Evolutionary conservation across 2,888 invertebrate species (phyloP).

Genomic region (Ichneumon xanthorius): DNA sequence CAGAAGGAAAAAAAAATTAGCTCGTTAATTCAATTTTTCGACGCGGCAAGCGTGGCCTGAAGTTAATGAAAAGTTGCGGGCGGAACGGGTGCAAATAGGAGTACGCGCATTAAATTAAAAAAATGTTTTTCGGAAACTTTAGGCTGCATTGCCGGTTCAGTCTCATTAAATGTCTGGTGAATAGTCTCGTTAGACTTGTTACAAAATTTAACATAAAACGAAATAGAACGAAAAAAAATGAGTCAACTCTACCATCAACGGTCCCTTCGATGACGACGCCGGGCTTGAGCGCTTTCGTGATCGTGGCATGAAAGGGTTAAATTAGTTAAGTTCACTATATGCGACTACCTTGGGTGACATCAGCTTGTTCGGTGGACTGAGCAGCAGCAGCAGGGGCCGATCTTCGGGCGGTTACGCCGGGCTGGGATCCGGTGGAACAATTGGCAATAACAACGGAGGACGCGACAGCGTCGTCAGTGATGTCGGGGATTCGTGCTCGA

Average conservation of each 20-base stretch:
- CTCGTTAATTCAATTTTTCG: background rate
- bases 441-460: conserved; percentile 74
- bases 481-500: conserved; percentile 81
- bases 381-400: conserved; percentile 82
- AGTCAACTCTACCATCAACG: conserved; percentile 18
- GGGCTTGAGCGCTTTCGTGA: conserved; percentile 35
- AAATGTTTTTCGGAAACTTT: background rate
- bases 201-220: background rate
- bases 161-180: background rate
- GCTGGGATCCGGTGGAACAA: conserved; percentile 64
- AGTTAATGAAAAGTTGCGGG: background rate
- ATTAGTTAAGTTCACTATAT: conserved; percentile 74
- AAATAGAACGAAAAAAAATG: background rate
- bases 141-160: background rate
- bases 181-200: background rate
- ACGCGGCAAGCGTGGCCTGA: background rate
- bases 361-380: conserved; percentile 84
- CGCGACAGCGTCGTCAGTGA: conserved; percentile 83
- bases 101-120: background rate
- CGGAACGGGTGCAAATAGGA: background rate
- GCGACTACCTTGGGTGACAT: conserved; percentile 78
- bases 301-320: conserved; percentile 43
- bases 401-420: conserved; percentile 72
- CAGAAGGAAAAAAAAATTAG: background rate
- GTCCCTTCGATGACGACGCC: conserved; percentile 20